A percentile compares a stretch with the other conserved stretches of the same genome.
phyloP scores from a whole-genome alignment of 64 coral and sea anemone genomes.

The Porites australiensis region DNA sequence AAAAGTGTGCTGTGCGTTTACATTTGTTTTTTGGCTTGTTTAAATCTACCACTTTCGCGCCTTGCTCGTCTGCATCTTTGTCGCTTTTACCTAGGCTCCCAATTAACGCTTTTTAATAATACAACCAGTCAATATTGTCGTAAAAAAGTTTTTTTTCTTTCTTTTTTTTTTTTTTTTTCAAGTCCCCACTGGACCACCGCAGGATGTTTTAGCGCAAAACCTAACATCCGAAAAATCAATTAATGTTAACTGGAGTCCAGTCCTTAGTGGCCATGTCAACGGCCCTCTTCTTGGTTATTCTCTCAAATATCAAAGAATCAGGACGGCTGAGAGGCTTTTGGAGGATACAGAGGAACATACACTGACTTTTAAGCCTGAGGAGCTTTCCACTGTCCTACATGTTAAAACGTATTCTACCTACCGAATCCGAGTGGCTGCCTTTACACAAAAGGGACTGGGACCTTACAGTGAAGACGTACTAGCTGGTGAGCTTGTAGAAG shows the following conservation, averaged over 20 bases:
- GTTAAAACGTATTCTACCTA: constrained; percentile 64
- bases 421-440: constrained; percentile 55
- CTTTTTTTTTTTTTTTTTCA: not conserved
- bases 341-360: not conserved
- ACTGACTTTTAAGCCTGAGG: not conserved
- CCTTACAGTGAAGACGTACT: constrained; percentile 25
- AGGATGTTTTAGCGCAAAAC: not conserved
- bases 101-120: too few relatives aligned
- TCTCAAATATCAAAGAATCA: constrained; percentile 25
- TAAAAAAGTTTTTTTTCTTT: not conserved
- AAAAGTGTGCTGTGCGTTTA: too few relatives aligned
- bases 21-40: too few relatives aligned
- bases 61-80: too few relatives aligned
- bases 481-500: constrained; percentile 38
- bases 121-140: too few relatives aligned
- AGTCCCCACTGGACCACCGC: constrained; percentile 23
- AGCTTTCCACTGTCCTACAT: not conserved
- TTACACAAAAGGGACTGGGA: constrained; percentile 52
- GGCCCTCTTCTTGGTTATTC: constrained; percentile 35
- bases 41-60: too few relatives aligned
- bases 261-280: not conserved
- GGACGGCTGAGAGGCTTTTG: constrained; percentile 33
- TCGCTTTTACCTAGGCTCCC: too few relatives aligned
- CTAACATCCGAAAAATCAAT: not conserved
- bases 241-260: constrained; percentile 1